These are phyloP conservation scores for Dunckerocampus dactyliophorus DNA, from an alignment of 2,113 vertebrate species.

Conservation along the genomic window DNA sequence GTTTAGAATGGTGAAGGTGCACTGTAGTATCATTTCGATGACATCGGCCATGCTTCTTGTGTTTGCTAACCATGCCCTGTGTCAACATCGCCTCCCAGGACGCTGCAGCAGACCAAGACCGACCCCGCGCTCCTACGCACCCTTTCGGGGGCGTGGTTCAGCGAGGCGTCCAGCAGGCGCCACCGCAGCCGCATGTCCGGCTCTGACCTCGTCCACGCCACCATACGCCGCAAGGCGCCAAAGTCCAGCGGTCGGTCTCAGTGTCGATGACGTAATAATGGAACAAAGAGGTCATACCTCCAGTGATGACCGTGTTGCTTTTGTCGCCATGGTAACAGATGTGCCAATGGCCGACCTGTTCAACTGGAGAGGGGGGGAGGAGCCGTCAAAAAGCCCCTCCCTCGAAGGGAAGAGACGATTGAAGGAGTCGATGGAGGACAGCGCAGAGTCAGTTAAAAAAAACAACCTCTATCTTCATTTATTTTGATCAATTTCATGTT, in stretches of 20 bases:
- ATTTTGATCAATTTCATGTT: no score
- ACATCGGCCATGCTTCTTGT: not conserved
- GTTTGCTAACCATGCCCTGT: constrained; percentile 8
- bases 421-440: constrained; percentile 27
- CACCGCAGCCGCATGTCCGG: constrained; percentile 70
- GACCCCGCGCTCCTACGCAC: constrained; percentile 74
- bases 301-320: constrained; percentile 27
- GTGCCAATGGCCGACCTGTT: constrained; percentile 51
- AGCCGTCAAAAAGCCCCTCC: constrained; percentile 4
- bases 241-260: constrained; percentile 74
- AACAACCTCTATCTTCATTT: not conserved
- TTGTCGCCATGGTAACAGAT: constrained; percentile 52
- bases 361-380: constrained; percentile 38
- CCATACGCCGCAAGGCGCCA: constrained; percentile 80
- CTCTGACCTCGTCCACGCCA: constrained; percentile 82
- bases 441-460: constrained; percentile 16
- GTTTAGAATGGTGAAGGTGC: no score
- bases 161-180: constrained; percentile 76
- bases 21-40: no score
- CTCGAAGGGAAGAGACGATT: constrained; percentile 15
- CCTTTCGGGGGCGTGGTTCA: constrained; percentile 88
- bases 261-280: not conserved
- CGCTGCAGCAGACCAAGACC: constrained; percentile 73
- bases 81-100: constrained; percentile 59
- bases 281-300: not conserved